A percentile compares a stretch with the other conserved stretches of the same genome.
These are phyloP conservation scores for Crocodylus rhombifer DNA, from an alignment of 2,797 vertebrate genomes.

Conservation along the genomic window DNA sequence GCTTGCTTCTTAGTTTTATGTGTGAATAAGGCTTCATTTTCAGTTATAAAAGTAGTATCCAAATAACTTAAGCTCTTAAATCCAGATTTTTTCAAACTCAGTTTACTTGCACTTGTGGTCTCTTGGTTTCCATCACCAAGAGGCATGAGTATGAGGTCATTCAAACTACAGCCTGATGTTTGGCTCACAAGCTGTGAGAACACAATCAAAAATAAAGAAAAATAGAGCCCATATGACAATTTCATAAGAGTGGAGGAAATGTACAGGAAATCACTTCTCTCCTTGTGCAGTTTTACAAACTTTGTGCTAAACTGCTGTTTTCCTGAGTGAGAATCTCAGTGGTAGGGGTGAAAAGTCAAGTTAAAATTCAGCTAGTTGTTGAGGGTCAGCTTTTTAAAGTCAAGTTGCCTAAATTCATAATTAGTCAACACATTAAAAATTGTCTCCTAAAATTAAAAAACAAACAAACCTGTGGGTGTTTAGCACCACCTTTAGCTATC, in stretches of 20 bases:
- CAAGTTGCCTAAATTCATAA: background rate
- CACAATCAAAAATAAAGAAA: background rate
- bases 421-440: background rate
- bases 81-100: background rate
- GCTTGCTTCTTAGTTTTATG: background rate
- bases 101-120: background rate
- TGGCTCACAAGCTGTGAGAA: background rate
- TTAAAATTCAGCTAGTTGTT: slow-evolving; percentile 7
- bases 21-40: background rate
- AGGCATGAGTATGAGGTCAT: background rate
- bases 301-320: background rate
- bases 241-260: background rate
- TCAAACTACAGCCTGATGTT: background rate
- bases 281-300: background rate
- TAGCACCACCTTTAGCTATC: background rate
- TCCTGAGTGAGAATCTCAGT: background rate
- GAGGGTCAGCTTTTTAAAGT: background rate
- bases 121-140: background rate
- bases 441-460: background rate
- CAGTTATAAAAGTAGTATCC: background rate
- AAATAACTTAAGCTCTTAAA: background rate
- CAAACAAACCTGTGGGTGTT: background rate
- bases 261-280: background rate
- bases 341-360: background rate
- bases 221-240: background rate